Conservation (phyloP, 2,888 invertebrate genomes). For the Drosophila anomalata region DNA sequence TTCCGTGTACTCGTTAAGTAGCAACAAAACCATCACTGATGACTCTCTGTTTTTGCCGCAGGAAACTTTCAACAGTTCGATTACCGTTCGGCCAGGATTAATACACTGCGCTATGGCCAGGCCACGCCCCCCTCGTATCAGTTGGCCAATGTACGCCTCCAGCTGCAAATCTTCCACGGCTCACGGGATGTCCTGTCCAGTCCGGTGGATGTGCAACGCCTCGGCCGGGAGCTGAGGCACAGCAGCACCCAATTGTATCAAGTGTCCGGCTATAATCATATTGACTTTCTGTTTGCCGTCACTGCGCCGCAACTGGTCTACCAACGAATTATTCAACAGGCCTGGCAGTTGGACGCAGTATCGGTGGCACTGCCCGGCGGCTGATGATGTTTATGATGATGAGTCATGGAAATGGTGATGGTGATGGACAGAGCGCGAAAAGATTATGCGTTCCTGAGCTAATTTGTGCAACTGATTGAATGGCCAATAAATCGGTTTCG, state of each 20-base stretch:
- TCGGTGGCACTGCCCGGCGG: not conserved
- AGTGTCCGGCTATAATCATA: slow-evolving; percentile 81
- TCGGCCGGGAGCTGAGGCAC: slow-evolving; percentile 67
- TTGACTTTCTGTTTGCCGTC: slow-evolving; percentile 78
- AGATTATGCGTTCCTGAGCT: not conserved
- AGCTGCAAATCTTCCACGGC: slow-evolving; percentile 79
- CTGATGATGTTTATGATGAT: slow-evolving; percentile 7
- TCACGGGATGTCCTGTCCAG: slow-evolving; percentile 71
- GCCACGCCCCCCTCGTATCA: slow-evolving; percentile 78
- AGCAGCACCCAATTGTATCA: slow-evolving; percentile 70
- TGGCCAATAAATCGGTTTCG: slow-evolving; percentile 10
- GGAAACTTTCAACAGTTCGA: slow-evolving; percentile 81
- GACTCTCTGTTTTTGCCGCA: slow-evolving; percentile 33
- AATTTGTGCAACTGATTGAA: not conserved
- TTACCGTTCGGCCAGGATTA: slow-evolving; percentile 72
- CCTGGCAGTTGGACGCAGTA: slow-evolving; percentile 47
- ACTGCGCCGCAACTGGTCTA: slow-evolving; percentile 76
- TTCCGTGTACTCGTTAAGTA: not conserved
- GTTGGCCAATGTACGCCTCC: slow-evolving; percentile 77
- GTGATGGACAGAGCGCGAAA: not conserved
- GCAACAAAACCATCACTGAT: slow-evolving; percentile 5
- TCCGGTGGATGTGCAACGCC: slow-evolving; percentile 69
- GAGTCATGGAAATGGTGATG: slow-evolving; percentile 3
- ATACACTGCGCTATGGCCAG: slow-evolving; percentile 71
- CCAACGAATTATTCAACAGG: slow-evolving; percentile 70